Conservation (phyloP, 2,113 vertebrate genomes). For the Muntiacus reevesi region DNA sequence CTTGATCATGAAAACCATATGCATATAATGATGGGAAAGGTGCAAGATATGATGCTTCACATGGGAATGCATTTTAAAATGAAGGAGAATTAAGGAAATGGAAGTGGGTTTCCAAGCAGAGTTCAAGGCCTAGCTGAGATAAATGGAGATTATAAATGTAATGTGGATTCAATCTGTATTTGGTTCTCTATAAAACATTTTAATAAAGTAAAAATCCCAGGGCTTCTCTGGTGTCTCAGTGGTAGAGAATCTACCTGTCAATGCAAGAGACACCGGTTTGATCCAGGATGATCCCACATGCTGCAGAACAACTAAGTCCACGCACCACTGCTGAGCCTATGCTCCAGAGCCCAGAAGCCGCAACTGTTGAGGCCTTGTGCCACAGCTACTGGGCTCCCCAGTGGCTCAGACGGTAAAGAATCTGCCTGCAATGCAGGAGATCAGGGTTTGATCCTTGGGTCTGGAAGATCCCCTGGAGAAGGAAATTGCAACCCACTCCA, state of each 20-base stretch:
- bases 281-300: not conserved
- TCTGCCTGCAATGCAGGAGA: not conserved
- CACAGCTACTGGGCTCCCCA: not conserved
- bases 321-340: not conserved
- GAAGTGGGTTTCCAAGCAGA: not conserved
- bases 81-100: not conserved
- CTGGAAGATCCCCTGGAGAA: not conserved
- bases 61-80: not conserved
- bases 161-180: not conserved
- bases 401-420: not conserved
- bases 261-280: not conserved
- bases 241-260: not conserved
- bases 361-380: not conserved
- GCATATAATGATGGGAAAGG: not conserved
- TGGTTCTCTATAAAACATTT: not conserved
- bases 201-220: not conserved
- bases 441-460: not conserved
- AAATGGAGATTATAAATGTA: not conserved
- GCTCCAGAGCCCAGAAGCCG: not conserved
- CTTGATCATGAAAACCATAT: not conserved
- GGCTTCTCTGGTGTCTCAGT: not conserved
- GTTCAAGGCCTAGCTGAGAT: not conserved
- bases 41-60: not conserved
- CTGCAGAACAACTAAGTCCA: not conserved
- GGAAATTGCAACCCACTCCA: not conserved